Evolutionary conservation across 2,797 vertebrate species (phyloP).

Genomic region (Hybognathus amarus): DNA sequence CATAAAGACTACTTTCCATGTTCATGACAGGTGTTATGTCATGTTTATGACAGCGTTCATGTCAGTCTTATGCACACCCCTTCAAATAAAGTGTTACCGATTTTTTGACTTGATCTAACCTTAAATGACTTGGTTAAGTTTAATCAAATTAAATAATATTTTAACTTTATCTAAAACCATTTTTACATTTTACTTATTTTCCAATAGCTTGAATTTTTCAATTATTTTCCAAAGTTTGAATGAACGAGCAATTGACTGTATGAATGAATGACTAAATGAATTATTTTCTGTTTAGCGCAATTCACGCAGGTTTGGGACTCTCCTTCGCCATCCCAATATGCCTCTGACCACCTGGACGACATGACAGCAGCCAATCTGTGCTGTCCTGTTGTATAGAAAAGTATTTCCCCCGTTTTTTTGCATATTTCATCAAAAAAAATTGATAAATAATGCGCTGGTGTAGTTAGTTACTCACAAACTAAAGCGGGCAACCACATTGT

Average conservation of each 20-base stretch:
- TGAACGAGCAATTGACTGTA: neutral
- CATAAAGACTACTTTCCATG: too few species aligned
- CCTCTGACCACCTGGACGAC: conserved; percentile 25
- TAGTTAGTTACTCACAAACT: conserved; percentile 54
- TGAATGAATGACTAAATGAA: conserved; percentile 7
- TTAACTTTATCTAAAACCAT: too few species aligned
- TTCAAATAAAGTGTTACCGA: too few species aligned
- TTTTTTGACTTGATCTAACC: too few species aligned
- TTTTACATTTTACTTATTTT: too few species aligned
- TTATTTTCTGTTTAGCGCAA: neutral
- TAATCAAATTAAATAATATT: too few species aligned
- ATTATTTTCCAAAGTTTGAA: conserved; percentile 6
- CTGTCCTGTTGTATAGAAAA: neutral
- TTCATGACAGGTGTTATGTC: too few species aligned
- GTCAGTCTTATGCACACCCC: too few species aligned
- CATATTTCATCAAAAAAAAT: conserved; percentile 44
- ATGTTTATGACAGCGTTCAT: too few species aligned
- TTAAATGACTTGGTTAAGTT: too few species aligned
- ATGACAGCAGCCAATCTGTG: conserved; percentile 26
- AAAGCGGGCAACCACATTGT: conserved; percentile 53
- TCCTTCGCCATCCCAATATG: conserved; percentile 33
- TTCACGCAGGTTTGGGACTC: conserved; percentile 20
- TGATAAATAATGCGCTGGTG: conserved; percentile 38
- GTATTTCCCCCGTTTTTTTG: conserved; percentile 42
- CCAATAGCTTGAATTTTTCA: neutral